These are phyloP conservation scores for Pitangus sulphuratus DNA, from an alignment of 2,797 vertebrate genomes.

Conservation along the genomic window DNA sequence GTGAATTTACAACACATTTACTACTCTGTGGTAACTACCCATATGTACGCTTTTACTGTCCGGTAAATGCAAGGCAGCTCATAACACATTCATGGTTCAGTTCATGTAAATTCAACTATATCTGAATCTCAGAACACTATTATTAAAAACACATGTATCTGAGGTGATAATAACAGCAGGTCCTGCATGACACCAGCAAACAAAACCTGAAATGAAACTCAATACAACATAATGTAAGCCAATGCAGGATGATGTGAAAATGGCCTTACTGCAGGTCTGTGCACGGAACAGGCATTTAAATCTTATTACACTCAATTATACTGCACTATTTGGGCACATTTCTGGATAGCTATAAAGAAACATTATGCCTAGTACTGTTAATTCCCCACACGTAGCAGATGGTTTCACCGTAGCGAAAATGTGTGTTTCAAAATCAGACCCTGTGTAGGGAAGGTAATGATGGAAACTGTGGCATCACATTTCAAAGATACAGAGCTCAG, in stretches of 20 bases:
- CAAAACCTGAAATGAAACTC: conserved; percentile 43
- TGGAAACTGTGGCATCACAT: conserved; percentile 36
- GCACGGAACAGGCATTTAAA: background rate
- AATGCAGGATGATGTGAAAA: conserved; percentile 20
- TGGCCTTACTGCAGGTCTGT: background rate
- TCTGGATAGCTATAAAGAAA: conserved; percentile 56
- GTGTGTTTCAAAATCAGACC: conserved; percentile 53
- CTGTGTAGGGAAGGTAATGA: conserved; percentile 30
- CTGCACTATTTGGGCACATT: conserved; percentile 70
- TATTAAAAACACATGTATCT: conserved; percentile 54
- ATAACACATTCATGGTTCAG: background rate
- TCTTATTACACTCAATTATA: conserved; percentile 51
- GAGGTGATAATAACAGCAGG: conserved; percentile 7
- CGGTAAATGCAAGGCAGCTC: background rate
- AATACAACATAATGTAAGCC: background rate
- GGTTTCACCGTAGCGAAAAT: conserved; percentile 34
- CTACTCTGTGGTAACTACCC: background rate
- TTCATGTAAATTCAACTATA: conserved; percentile 2
- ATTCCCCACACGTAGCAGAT: conserved; percentile 68
- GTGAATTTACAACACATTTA: background rate
- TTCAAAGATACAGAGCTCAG: conserved; percentile 26
- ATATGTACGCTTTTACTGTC: background rate
- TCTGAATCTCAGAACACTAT: conserved; percentile 38
- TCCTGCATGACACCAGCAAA: conserved; percentile 5
- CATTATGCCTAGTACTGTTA: conserved; percentile 50